These are phyloP conservation scores for Drosophila seclusa DNA, from an alignment of 2,888 invertebrate species.

Conservation along the genomic window DNA sequence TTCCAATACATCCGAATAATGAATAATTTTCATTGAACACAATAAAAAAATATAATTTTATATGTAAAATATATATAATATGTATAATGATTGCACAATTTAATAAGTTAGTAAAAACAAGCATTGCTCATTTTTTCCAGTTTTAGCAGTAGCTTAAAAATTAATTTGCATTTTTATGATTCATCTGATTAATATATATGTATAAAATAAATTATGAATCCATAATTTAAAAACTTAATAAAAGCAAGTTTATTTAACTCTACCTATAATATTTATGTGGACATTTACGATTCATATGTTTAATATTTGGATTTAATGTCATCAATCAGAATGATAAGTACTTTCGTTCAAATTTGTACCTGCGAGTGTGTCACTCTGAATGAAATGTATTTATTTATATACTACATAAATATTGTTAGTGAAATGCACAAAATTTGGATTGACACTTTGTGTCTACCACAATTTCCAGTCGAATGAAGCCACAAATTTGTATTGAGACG, in stretches of 20 bases:
- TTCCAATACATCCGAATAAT: background rate
- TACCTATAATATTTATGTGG: background rate
- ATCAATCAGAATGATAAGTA: background rate
- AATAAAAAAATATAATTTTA: background rate
- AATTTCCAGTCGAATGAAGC: constrained; percentile 21
- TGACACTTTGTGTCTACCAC: constrained; percentile 13
- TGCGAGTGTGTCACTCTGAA: background rate
- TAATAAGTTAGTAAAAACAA: background rate
- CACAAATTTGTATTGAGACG: constrained; percentile 10
- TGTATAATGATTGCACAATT: background rate
- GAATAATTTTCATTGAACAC: background rate
- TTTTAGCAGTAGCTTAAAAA: background rate
- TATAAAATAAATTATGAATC: background rate
- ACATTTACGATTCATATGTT: background rate
- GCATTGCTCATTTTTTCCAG: background rate
- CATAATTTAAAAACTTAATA: background rate
- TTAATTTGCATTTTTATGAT: background rate
- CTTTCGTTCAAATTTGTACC: background rate
- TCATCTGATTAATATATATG: background rate
- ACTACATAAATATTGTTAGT: background rate
- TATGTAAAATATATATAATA: background rate
- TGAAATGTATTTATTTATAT: background rate
- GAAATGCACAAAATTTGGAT: constrained; percentile 5
- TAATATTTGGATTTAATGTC: background rate
- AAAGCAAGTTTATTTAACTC: background rate